Percentiles rank a stretch among this genome's conserved stretches.
phyloP scores from a whole-genome alignment of 2,113 vertebrate species.

The Paedocypris sp. region DNA sequence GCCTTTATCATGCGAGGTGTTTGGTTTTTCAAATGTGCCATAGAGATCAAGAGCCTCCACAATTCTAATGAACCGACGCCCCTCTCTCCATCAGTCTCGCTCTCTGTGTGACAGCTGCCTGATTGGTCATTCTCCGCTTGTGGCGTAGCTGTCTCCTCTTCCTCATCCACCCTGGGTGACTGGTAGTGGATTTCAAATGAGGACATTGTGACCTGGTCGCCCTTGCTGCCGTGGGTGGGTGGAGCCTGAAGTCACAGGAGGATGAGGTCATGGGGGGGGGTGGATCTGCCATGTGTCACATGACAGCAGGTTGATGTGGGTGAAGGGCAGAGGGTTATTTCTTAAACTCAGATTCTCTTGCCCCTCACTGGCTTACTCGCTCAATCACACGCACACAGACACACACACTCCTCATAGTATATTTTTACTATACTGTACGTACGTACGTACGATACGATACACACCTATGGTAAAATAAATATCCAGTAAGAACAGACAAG shows the following conservation, averaged over 20 bases:
- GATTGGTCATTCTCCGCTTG: conserved; percentile 87
- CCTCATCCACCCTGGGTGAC: conserved; percentile 77
- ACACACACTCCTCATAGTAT: too few relatives aligned
- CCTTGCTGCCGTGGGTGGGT: conserved; percentile 67
- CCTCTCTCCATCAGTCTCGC: background rate
- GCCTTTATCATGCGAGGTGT: too few relatives aligned
- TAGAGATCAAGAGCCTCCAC: too few relatives aligned
- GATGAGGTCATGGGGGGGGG: conserved; percentile 71
- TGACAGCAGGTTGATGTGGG: conserved; percentile 73
- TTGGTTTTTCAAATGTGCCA: too few relatives aligned
- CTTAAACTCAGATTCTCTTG: too few relatives aligned
- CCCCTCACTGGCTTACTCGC: too few relatives aligned
- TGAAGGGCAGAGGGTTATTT: conserved; percentile 72
- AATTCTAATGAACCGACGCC: too few relatives aligned
- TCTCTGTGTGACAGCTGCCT: conserved; percentile 84
- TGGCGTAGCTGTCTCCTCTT: conserved; percentile 75
- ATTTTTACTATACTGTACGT: too few relatives aligned
- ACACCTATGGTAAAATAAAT: too few relatives aligned
- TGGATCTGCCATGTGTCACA: conserved; percentile 74
- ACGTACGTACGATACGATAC: too few relatives aligned
- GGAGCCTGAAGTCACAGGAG: conserved; percentile 74
- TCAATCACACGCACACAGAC: background rate
- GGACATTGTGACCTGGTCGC: conserved; percentile 78
- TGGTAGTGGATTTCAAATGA: conserved; percentile 85
- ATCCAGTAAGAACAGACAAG: too few relatives aligned